Evolutionary conservation across 2,888 invertebrate species (phyloP), one percentile per base, ranked within the genome.

Genomic region (Catocala nupta): DNA sequence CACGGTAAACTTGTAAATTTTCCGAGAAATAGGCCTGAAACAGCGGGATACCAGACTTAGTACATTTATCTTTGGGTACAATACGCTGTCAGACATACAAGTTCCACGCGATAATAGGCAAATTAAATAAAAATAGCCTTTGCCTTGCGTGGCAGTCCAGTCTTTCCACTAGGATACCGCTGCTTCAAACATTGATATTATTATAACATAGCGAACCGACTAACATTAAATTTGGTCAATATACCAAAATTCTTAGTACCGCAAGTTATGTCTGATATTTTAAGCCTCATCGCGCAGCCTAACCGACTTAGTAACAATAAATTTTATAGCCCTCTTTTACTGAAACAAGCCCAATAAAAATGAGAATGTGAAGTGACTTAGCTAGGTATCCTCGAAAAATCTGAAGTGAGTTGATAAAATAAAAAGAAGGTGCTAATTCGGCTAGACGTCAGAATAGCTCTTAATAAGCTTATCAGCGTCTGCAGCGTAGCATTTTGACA

Each of bases 391-490:
- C 25, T 11, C 13, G 49, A 16, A 16, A n/a, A 53, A 48, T 55
- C 67, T 76, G 73, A 54, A 42, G 54, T 53, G 43, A 52, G 49
- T 58, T 61, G 71, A 78, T 77, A 69, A 71, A 67, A 69, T 25
- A 25, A 73, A 62, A 68, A 68, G 49, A 52, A 65, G 63, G 60
- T 51, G 53, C 43, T 80, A 74, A 80, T 76, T 75, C 58, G 50
- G 66, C 60, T 68, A 71, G 55, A 65, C 62, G 59, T 51, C 50
- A 16, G 68, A 72, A 73, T 63, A 69, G 68, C 67, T 68, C 65
- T 58, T 82, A 77, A 78, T 75, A 78, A 73, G 71, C 80, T 82
- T 81, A 81, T 81, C 81, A 63, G 12, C 53, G 73, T 72, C 56
- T 75, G 76, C 81, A 81, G 77, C 55, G 68, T 56, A 59, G 59